These are phyloP conservation scores for Numenius phaeopus DNA, from an alignment of 2,797 vertebrate species.

Conservation along the genomic window DNA sequence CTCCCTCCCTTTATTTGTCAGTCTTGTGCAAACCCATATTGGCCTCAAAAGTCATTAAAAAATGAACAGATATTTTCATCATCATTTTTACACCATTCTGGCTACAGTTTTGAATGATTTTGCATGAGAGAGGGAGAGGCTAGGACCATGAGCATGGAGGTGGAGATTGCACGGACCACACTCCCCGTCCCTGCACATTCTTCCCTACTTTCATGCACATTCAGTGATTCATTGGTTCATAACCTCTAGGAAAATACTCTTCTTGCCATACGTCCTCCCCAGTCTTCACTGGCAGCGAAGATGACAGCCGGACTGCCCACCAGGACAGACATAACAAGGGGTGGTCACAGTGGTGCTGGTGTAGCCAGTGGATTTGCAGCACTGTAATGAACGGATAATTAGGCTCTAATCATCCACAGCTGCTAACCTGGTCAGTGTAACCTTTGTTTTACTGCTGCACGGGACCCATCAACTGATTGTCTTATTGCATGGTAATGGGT, in stretches of 20 bases:
- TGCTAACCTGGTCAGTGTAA: slow-evolving; percentile 17
- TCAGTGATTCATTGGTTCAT: not conserved
- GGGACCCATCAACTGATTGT: not conserved
- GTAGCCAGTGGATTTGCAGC: not conserved
- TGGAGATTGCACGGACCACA: not conserved
- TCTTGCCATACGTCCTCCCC: not conserved
- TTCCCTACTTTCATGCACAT: not conserved
- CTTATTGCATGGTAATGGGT: not conserved
- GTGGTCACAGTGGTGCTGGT: accelerated
- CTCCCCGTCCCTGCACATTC: accelerated
- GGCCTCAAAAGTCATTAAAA: not conserved
- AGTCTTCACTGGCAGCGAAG: not conserved
- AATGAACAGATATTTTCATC: not conserved
- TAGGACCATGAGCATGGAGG: accelerated
- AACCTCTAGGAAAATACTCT: not conserved
- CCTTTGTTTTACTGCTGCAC: not conserved
- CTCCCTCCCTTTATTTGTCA: not conserved
- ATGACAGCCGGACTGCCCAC: not conserved
- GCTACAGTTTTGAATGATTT: not conserved
- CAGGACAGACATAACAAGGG: not conserved
- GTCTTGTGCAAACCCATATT: not conserved
- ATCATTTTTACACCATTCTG: not conserved
- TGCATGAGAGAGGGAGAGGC: not conserved
- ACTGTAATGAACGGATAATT: not conserved
- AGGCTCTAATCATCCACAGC: not conserved